Conservation (phyloP, 37 sponge, comb jelly and placozoan species). For the Trichoplax adhaerens region DNA sequence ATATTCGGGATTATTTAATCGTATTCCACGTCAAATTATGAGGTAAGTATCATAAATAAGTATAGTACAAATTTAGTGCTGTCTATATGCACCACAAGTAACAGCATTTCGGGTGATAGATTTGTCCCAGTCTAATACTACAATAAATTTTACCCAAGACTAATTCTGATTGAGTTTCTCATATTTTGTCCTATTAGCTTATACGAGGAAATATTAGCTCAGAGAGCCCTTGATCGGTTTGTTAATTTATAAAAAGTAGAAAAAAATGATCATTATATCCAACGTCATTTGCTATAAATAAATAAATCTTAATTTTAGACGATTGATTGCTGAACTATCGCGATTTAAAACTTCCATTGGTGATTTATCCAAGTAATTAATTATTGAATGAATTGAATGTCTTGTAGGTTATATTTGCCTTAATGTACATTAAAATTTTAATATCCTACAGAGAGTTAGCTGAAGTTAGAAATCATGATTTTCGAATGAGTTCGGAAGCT, state of each 20-base stretch:
- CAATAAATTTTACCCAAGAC: no score
- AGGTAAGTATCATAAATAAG: conserved; percentile 19
- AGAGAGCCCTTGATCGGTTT: conserved; percentile 67
- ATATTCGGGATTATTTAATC: conserved; percentile 56
- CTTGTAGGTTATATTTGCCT: background rate
- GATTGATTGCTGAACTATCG: conserved; percentile 56
- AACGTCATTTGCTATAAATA: no score
- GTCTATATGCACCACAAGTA: no score
- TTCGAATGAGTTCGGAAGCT: conserved; percentile 33
- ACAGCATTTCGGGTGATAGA: no score
- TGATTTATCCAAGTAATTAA: conserved; percentile 31
- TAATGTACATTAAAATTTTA: background rate
- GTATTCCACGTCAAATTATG: conserved; percentile 77
- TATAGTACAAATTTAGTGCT: no score
- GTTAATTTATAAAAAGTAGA: no score
- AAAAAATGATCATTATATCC: no score
- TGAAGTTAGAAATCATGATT: conserved; percentile 52
- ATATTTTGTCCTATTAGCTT: conserved; percentile 22
- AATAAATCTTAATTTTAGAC: background rate
- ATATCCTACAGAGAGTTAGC: conserved; percentile 36
- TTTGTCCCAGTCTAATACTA: no score
- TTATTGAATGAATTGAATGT: conserved; percentile 1
- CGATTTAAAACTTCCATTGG: conserved; percentile 52
- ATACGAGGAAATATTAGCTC: conserved; percentile 84
- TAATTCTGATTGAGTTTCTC: no score